A percentile compares a stretch with the other conserved stretches of the same genome.
Conservation (phyloP, 2,113 vertebrate species). For the Oreocharis arfaki region DNA sequence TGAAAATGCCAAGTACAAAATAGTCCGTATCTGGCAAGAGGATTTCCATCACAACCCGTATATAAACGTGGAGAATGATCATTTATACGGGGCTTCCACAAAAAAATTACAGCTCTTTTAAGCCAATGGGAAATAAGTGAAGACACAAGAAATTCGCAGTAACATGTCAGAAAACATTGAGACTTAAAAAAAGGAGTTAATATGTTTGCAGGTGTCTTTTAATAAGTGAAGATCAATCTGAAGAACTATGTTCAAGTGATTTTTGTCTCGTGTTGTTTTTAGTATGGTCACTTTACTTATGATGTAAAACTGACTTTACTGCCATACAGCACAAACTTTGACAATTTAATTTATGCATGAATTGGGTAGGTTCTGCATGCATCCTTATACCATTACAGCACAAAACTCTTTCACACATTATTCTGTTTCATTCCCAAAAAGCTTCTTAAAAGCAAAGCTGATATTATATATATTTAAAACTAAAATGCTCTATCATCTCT, state of each 20-base stretch:
- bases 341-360: not conserved
- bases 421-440: not conserved
- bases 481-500: not conserved
- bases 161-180: not conserved
- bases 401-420: not conserved
- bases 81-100: not conserved
- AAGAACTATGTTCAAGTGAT: not conserved
- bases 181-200: not conserved
- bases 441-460: not conserved
- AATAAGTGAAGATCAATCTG: not conserved
- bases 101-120: not conserved
- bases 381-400: not conserved
- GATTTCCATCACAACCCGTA: not conserved
- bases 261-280: not conserved
- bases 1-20: not conserved
- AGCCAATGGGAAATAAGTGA: not conserved
- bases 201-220: not conserved
- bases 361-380: not conserved
- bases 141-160: not conserved
- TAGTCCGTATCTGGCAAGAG: not conserved
- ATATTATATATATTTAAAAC: not conserved
- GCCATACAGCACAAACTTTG: not conserved
- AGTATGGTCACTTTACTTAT: rapidly evolving
- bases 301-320: not conserved
- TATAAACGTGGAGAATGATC: not conserved